Evolutionary conservation across 2,888 invertebrate genomes (phyloP), one percentile per base, ranked within the genome.

Genomic region (Athalia circularis): DNA sequence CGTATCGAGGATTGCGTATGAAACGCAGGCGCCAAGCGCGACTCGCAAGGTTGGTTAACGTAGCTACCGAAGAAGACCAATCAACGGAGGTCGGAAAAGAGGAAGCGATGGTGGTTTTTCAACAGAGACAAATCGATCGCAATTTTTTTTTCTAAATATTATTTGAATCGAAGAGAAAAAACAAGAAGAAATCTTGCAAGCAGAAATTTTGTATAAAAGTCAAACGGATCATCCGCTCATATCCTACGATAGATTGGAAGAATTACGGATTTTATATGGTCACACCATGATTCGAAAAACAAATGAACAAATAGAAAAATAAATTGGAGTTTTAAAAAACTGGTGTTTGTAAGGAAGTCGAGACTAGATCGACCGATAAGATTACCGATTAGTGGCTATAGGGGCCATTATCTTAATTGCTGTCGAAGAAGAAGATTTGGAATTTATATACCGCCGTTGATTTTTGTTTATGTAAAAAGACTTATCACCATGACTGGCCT

Each of bases 401-500:
- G 52, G 65, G 52, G 8, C 13, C 11, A 7, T 68, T 68, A 29
- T 11, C 54, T 50, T 68, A 68, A 68, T 68, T 54, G 43, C 52
- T 68, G 68, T 68, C n/a, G 82, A 80, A 82, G 82, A 81, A 81
- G 54, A 43, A 13, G 29, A 59, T 57, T 48, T 59, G 62, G 48
- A 43, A 52, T 47, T 59, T 5, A 29, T 15, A 67, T 5, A 52
- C 64, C 5, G 3, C 64, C 11, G 9, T 29, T 29, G 29, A 52
- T 61, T n/a, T 68, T 29, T 11, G 52, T 84, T 86, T 83, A 80
- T 82, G 79, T 85, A 84, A 83, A 82, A 82, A 86, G 7, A 52
- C 52, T 83, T 81, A 85, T 86, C 85, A 85, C 84, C 86, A 84
- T 86, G 86, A 86, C 86, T 86, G 82, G 83, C 85, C 86, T 85